Evolutionary conservation across 2,113 vertebrate species (phyloP), one percentile per base, ranked within the genome.

Genomic region (Otis tarda): DNA sequence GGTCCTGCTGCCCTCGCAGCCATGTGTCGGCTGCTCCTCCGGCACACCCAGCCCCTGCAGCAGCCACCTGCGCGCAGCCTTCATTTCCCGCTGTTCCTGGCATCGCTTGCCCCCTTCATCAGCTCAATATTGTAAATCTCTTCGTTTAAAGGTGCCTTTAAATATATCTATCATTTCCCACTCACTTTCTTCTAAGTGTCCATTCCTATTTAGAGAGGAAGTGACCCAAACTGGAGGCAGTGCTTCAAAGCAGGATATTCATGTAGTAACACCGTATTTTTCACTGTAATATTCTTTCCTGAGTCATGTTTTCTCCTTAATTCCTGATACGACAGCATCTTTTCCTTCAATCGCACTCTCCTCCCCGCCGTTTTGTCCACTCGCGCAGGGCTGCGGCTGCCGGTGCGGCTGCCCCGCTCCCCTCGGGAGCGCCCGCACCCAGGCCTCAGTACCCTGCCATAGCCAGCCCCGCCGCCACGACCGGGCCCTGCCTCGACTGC

Each of bases 81-180:
- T 22, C 30, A 1, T 9, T 43, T 57, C 9, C 5, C 8, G 0
- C 8, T 21, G 7, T 16, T 59, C 43, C 18, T 16, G 39, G 6
- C 37, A 21, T 16, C 12, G 0, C n/a, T 9, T 14, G 30, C 9
- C 25, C 4, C 5, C 16, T 27, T 17, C 30, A 24, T 30, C 53
- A 41, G 21, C 15, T 30, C 9, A 14, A 18, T 3, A 19, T 2
- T 6, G 5, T 24, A n/a, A 14, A 31, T 3, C 28, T 77, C 27
- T 49, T 47, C 4, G 0, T 49, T 35, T 47, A 63, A 45, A 63
- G 21, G 15, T 33, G 19, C 10, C 10, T 68, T 47, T 10, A 28
- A 67, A 68, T 4, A 30, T 5, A 28, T 6, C 31, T 35, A 3
- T 10, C 9, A 15, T 37, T 59, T 56, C 39, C 43, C 35, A 19